A percentile compares a stretch with the other conserved stretches of the same genome.
These are phyloP conservation scores for Sebastes oblongus DNA, from an alignment of 2,797 vertebrate genomes.

Conservation along the genomic window DNA sequence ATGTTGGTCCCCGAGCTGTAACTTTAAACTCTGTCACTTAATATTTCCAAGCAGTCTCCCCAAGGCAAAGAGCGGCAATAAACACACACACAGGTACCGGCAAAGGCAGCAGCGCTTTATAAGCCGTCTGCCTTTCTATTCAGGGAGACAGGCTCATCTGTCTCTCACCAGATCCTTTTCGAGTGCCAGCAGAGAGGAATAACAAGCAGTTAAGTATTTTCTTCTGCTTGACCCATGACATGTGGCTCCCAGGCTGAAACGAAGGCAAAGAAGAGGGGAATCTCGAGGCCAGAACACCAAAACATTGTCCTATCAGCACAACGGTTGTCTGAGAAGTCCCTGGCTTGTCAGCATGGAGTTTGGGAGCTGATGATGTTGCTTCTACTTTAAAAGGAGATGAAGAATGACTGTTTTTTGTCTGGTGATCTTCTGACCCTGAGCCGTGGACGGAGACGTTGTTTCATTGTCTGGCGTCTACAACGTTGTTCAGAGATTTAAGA, in stretches of 20 bases:
- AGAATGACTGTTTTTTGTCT: slow-evolving; percentile 32
- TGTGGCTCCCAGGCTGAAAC: slow-evolving; percentile 29
- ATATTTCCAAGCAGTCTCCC: slow-evolving; percentile 38
- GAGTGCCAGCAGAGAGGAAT: slow-evolving; percentile 63
- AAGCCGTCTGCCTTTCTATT: slow-evolving; percentile 57
- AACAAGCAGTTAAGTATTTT: slow-evolving; percentile 73
- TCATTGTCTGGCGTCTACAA: not conserved
- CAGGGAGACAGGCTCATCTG: slow-evolving; percentile 63
- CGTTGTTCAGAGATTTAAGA: not conserved
- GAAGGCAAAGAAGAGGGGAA: slow-evolving; percentile 35
- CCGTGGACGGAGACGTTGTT: not conserved
- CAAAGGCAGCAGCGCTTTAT: slow-evolving; percentile 39
- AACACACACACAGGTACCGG: slow-evolving; percentile 35
- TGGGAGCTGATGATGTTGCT: slow-evolving; percentile 30
- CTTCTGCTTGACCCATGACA: slow-evolving; percentile 72
- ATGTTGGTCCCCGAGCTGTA: slow-evolving; percentile 47
- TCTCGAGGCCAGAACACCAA: slow-evolving; percentile 35
- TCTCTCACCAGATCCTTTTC: slow-evolving; percentile 67
- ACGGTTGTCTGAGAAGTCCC: slow-evolving; percentile 44
- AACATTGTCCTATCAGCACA: slow-evolving; percentile 68
- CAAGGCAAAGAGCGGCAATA: slow-evolving; percentile 28
- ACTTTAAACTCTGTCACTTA: slow-evolving; percentile 51
- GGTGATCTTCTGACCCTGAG: slow-evolving; percentile 32
- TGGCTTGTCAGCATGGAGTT: slow-evolving; percentile 61
- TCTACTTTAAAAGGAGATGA: slow-evolving; percentile 20